Percentiles rank a stretch among this genome's conserved stretches.
phyloP scores from a whole-genome alignment of 2,797 vertebrate genomes.

The Taeniopygia guttata region DNA sequence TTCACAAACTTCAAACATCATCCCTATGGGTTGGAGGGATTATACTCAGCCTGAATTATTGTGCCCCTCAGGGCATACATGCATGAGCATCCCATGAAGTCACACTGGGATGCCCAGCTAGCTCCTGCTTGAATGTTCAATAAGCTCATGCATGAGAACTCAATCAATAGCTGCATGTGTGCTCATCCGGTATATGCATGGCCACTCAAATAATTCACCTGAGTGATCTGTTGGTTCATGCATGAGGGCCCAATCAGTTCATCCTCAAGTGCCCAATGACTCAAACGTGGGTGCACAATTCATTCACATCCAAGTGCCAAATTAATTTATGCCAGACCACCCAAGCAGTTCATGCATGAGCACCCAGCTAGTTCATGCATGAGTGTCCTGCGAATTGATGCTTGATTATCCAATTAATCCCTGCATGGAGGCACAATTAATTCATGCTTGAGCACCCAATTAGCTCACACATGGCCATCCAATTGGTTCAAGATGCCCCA shows the following conservation, averaged over 20 bases:
- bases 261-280: background rate
- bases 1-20: background rate
- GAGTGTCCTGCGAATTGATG: background rate
- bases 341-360: background rate
- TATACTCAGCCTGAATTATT: background rate
- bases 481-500: background rate
- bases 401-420: background rate
- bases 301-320: background rate
- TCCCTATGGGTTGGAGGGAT: background rate
- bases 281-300: background rate
- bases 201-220: background rate
- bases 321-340: background rate
- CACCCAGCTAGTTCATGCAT: background rate
- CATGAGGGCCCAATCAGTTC: background rate
- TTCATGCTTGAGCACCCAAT: background rate
- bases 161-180: background rate
- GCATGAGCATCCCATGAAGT: background rate
- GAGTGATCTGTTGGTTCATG: rapidly evolving
- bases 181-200: background rate
- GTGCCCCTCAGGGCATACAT: background rate
- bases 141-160: background rate
- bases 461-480: background rate
- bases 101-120: background rate
- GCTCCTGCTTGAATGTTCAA: background rate
- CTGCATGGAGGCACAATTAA: conserved; percentile 14